These are phyloP conservation scores for Drymonia ruficornis DNA, from an alignment of 2,888 invertebrate species.

Conservation along the genomic window DNA sequence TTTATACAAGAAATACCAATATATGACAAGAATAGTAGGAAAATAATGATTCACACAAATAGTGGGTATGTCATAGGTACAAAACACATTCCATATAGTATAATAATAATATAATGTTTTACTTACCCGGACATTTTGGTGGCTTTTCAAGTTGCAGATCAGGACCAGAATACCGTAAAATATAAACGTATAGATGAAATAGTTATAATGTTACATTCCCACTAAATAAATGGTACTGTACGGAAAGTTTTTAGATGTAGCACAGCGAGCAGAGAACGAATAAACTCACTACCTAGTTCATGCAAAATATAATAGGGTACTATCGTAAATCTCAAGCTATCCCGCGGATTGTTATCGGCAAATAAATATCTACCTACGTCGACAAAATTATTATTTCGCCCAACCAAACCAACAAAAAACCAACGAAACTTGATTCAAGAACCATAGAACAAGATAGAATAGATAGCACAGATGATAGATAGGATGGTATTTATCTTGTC, in stretches of 20 bases:
- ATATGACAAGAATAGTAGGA: constrained; percentile 15
- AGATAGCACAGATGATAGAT: too few relatives aligned
- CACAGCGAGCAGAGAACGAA: neutral
- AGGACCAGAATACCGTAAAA: neutral
- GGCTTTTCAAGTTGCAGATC: neutral
- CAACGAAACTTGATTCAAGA: too few relatives aligned
- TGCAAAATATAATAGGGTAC: constrained; percentile 9
- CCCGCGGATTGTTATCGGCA: constrained; percentile 58
- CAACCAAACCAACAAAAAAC: too few relatives aligned
- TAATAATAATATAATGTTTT: neutral
- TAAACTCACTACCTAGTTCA: neutral
- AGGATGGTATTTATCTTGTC: too few relatives aligned
- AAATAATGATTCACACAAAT: neutral
- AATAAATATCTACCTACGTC: neutral
- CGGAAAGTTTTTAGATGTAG: neutral
- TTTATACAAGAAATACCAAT: constrained; percentile 2
- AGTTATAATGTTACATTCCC: neutral
- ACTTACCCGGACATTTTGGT: constrained; percentile 68
- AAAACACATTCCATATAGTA: neutral
- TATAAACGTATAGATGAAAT: neutral
- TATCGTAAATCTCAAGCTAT: neutral
- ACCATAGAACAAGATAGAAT: too few relatives aligned
- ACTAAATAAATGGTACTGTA: neutral
- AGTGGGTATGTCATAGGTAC: constrained; percentile 4
- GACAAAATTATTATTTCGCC: too few relatives aligned